A percentile compares a stretch with the other conserved stretches of the same genome.
These are phyloP conservation scores for Centruroides vittatus DNA, from an alignment of 1,140 invertebrate species.

Conservation along the genomic window DNA sequence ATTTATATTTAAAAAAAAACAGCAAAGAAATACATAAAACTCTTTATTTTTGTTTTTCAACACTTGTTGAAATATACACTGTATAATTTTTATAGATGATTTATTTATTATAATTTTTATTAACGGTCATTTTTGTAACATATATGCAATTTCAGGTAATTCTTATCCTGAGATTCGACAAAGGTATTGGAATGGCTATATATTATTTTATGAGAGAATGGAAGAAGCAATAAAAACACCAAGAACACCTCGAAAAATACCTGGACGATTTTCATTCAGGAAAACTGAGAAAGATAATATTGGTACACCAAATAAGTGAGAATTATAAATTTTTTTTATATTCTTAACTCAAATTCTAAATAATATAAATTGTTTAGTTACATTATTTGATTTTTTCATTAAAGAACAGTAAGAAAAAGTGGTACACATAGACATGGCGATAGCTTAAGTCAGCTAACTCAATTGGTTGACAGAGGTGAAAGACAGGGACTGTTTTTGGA, in stretches of 20 bases:
- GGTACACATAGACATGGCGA: slow-evolving; percentile 19
- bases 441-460: slow-evolving; percentile 36
- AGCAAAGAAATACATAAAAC: too few relatives aligned
- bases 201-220: slow-evolving; percentile 40
- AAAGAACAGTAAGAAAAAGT: not conserved
- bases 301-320: slow-evolving; percentile 2
- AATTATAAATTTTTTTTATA: not conserved
- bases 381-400: slow-evolving; percentile 1
- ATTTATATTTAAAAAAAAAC: too few relatives aligned
- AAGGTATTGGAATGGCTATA: slow-evolving; percentile 46
- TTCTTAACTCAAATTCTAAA: slow-evolving; percentile 1
- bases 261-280: slow-evolving; percentile 14
- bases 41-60: too few relatives aligned
- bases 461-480: slow-evolving; percentile 39
- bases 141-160: slow-evolving; percentile 17
- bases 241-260: slow-evolving; percentile 24
- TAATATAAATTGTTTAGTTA: slow-evolving; percentile 8
- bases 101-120: too few relatives aligned
- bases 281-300: slow-evolving; percentile 9
- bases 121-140: not conserved
- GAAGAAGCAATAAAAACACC: slow-evolving; percentile 28
- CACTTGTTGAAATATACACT: too few relatives aligned
- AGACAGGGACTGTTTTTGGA: slow-evolving; percentile 34
- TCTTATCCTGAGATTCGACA: slow-evolving; percentile 31
- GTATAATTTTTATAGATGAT: too few relatives aligned